phyloP scores from a whole-genome alignment of 2,113 vertebrate genomes.

The Daphoenositta chrysoptera region DNA sequence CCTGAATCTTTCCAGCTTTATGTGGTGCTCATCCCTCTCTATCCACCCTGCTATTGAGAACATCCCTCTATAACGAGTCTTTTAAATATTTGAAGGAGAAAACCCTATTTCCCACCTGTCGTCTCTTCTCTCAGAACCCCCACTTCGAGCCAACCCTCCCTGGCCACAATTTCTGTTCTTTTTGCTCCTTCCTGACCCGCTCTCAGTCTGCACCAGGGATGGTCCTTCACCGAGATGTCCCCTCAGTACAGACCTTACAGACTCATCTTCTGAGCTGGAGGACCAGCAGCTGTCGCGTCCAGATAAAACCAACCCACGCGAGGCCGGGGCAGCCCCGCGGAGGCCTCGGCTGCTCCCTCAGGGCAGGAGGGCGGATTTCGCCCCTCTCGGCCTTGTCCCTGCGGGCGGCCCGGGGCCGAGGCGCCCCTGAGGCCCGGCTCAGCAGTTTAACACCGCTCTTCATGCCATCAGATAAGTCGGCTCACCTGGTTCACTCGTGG shows the following conservation, averaged over 20 bases:
- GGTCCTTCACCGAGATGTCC: not conserved
- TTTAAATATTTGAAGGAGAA: not conserved
- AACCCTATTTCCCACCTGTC: not conserved
- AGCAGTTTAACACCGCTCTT: not conserved
- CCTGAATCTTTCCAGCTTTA: not conserved
- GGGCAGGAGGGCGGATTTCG: not conserved
- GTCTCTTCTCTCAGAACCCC: not conserved
- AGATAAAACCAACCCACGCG: not conserved
- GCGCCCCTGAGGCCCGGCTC: not conserved
- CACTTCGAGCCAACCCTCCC: not conserved
- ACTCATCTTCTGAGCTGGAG: fast-evolving
- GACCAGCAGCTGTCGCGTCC: fast-evolving
- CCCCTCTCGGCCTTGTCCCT: not conserved
- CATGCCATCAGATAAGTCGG: slow-evolving; percentile 75
- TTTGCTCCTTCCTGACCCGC: not conserved
- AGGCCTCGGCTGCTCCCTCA: not conserved
- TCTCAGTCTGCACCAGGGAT: not conserved
- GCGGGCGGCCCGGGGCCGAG: not conserved
- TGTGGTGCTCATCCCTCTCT: not conserved
- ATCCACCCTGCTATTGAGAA: not conserved
- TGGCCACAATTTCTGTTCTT: not conserved
- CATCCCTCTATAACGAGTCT: not conserved
- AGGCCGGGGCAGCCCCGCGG: not conserved
- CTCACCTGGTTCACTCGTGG: slow-evolving; percentile 91
- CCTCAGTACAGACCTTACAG: not conserved